Evolutionary conservation across 35 echinoderm and acorn worm species (phyloP).

Genomic region (Acanthaster planci): DNA sequence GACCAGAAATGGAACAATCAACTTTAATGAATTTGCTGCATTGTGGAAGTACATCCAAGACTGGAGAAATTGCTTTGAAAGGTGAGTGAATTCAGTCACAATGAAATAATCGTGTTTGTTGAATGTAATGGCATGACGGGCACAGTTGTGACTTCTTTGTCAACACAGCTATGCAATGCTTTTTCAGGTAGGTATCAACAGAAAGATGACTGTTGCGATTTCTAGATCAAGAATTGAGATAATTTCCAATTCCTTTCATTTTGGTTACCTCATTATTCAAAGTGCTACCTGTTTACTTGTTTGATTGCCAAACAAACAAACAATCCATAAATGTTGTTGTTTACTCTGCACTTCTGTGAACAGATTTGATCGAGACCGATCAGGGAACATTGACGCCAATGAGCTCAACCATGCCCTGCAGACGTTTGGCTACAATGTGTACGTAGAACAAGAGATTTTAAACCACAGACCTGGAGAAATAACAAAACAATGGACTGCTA

Average conservation of each 20-base stretch:
- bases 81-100: conserved; percentile 64
- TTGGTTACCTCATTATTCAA: too few relatives aligned
- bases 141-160: too few relatives aligned
- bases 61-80: conserved; percentile 94
- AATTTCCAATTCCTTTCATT: too few relatives aligned
- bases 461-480: neutral
- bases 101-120: neutral
- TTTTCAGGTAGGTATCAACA: too few relatives aligned
- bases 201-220: too few relatives aligned
- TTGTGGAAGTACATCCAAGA: conserved; percentile 99
- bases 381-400: conserved; percentile 93
- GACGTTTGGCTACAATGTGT: conserved; percentile 96
- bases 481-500: neutral
- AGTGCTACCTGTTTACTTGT: too few relatives aligned
- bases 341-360: too few relatives aligned
- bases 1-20: conserved; percentile 89
- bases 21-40: conserved; percentile 89
- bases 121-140: too few relatives aligned
- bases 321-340: too few relatives aligned
- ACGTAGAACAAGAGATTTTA: conserved; percentile 25
- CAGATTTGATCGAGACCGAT: conserved; percentile 93
- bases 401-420: conserved; percentile 75
- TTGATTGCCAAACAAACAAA: too few relatives aligned
- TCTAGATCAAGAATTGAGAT: too few relatives aligned
- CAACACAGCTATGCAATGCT: too few relatives aligned